phyloP scores from a whole-genome alignment of 2,888 invertebrate species.

The Agrochola macilenta region DNA sequence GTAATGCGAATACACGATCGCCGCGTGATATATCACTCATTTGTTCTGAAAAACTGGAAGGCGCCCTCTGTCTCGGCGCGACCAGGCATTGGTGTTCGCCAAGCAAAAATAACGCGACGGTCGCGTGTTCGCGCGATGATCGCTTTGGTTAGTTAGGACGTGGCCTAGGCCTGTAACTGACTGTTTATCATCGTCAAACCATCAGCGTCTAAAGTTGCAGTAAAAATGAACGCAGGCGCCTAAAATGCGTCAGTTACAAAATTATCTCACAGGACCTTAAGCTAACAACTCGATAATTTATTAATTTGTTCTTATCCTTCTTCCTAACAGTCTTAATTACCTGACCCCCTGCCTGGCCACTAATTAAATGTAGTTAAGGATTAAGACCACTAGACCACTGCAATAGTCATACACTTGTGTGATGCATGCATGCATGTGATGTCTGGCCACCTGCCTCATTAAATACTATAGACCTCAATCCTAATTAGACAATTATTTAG shows the following conservation, averaged over 20 bases:
- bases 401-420: not conserved
- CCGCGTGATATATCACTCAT: not conserved
- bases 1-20: not conserved
- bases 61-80: too few relatives aligned
- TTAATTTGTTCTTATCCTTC: not conserved
- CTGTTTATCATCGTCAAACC: not conserved
- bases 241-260: not conserved
- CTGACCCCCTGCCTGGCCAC: constrained; percentile 14
- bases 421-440: not conserved
- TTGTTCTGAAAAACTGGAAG: not conserved
- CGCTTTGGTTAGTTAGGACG: not conserved
- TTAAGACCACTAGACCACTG: not conserved
- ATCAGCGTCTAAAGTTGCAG: not conserved
- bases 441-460: not conserved
- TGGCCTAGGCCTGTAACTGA: not conserved
- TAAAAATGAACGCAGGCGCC: not conserved
- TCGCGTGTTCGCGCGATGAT: too few relatives aligned
- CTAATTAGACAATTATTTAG: too few relatives aligned
- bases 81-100: too few relatives aligned
- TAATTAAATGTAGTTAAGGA: constrained; percentile 26
- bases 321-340: constrained; percentile 13
- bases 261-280: not conserved
- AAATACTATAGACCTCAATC: not conserved
- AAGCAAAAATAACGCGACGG: too few relatives aligned
- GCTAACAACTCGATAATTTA: not conserved